A percentile compares a stretch with the other conserved stretches of the same genome.
Evolutionary conservation across 2,797 vertebrate species (phyloP).

Genomic region (Pagetopsis macropterus): DNA sequence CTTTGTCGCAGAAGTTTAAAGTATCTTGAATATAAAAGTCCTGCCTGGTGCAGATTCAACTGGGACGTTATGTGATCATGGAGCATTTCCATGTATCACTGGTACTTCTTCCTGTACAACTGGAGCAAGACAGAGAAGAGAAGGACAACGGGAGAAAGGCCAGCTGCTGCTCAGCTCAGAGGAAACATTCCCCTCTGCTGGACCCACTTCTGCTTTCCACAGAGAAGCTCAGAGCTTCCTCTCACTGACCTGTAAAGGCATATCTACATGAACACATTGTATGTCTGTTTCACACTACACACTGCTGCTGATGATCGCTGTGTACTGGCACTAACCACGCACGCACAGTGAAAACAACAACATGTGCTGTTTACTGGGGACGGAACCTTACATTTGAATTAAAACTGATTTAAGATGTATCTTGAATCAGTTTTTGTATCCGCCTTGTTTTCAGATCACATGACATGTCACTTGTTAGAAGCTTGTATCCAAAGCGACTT

Average conservation of each 20-base stretch:
- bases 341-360: no score
- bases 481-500: no score
- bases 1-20: conserved; percentile 9
- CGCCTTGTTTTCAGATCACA: no score
- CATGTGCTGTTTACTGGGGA: no score
- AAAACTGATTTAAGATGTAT: not conserved
- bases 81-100: conserved; percentile 29
- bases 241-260: not conserved
- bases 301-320: not conserved
- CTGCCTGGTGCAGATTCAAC: not conserved
- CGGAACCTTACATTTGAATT: not conserved
- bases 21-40: not conserved
- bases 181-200: conserved; percentile 66
- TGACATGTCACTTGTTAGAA: no score
- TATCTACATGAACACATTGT: no score
- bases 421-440: not conserved
- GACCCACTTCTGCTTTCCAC: conserved; percentile 50
- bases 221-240: conserved; percentile 43
- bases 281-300: conserved; percentile 14
- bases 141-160: not conserved
- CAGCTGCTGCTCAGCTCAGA: conserved; percentile 40
- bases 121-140: conserved; percentile 41
- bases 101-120: conserved; percentile 51
- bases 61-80: conserved; percentile 30
- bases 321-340: not conserved